Conservation (phyloP, 2,888 invertebrate genomes). For the Himalopsyche anomala region DNA sequence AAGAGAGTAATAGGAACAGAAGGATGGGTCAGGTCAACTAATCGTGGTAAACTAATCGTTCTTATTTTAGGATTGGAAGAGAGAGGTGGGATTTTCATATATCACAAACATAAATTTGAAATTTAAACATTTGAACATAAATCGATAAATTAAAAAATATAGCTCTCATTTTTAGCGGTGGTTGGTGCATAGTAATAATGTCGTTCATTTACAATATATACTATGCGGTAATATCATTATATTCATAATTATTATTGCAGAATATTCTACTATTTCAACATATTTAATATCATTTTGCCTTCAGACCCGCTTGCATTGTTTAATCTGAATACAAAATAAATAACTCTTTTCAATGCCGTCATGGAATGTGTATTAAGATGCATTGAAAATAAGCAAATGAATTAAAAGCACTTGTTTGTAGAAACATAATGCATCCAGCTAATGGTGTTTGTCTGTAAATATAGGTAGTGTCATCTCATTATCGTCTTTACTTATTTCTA, state of each 20-base stretch:
- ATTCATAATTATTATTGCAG: background rate
- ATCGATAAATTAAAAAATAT: too few species aligned
- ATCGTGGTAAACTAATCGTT: too few species aligned
- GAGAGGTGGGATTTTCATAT: too few species aligned
- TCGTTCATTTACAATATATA: too few species aligned
- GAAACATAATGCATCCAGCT: slow-evolving; percentile 34
- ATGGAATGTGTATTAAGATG: slow-evolving; percentile 36
- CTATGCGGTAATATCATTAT: too few species aligned
- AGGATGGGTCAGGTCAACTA: too few species aligned
- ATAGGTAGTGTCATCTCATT: slow-evolving; percentile 27
- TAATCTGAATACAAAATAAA: slow-evolving; percentile 52
- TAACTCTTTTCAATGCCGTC: slow-evolving; percentile 46
- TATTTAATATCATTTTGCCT: slow-evolving; percentile 23
- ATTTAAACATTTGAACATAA: too few species aligned
- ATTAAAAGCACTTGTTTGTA: slow-evolving; percentile 42
- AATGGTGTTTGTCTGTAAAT: slow-evolving; percentile 40
- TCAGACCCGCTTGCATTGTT: slow-evolving; percentile 43
- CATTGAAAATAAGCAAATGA: slow-evolving; percentile 28
- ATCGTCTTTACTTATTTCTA: background rate
- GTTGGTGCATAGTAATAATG: too few species aligned
- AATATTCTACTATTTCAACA: slow-evolving; percentile 22
- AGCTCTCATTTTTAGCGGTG: too few species aligned
- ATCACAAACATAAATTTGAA: too few species aligned
- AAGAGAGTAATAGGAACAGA: too few species aligned
- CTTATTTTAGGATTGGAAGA: too few species aligned